phyloP scores from a whole-genome alignment of 2,797 vertebrate genomes.

The Aselliscus stoliczkanus region DNA sequence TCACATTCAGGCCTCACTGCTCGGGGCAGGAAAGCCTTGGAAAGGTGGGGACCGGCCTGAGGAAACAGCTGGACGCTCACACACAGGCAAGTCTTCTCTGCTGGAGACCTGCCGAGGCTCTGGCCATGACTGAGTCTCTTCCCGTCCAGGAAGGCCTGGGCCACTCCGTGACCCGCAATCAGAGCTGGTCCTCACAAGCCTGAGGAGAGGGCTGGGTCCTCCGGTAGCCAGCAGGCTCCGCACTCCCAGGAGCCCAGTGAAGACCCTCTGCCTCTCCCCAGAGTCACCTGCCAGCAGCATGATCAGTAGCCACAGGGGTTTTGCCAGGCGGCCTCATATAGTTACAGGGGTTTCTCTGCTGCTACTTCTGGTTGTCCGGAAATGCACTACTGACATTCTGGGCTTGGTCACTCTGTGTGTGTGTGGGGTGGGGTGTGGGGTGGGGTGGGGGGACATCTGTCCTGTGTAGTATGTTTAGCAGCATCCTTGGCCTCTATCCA shows the following conservation, averaged over 20 bases:
- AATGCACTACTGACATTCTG: neutral
- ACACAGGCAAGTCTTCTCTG: fast-evolving
- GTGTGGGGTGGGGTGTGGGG: no score
- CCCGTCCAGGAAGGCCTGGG: neutral
- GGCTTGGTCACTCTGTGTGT: neutral
- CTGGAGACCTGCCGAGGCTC: neutral
- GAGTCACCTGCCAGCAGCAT: neutral
- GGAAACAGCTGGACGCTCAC: neutral
- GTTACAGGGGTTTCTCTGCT: fast-evolving
- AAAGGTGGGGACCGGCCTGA: neutral
- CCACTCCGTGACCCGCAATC: fast-evolving
- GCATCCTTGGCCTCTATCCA: neutral
- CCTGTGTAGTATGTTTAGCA: neutral
- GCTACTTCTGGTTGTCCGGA: neutral
- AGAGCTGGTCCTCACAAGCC: neutral
- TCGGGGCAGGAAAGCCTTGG: no score
- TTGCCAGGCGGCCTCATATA: fast-evolving
- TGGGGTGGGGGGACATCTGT: fast-evolving
- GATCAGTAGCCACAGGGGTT: neutral
- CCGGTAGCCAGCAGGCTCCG: neutral
- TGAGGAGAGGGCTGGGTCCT: neutral
- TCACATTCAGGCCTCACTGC: fast-evolving
- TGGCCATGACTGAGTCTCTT: neutral
- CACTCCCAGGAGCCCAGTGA: neutral
- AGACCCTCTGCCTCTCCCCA: neutral